Evolutionary conservation across 1,140 invertebrate genomes (phyloP).

Genomic region (Eriosoma lanigerum): DNA sequence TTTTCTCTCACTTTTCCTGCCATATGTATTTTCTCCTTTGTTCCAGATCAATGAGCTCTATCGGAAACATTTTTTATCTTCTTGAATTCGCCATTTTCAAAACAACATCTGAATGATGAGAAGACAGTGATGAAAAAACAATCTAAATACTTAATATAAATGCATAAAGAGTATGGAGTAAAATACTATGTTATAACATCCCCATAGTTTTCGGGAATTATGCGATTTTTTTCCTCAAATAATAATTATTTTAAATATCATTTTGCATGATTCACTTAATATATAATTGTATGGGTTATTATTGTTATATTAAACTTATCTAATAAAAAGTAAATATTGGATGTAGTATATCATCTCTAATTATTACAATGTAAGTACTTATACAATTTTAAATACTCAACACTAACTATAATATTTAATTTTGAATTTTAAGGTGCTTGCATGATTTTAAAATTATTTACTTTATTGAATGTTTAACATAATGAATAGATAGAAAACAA

Average conservation of each 20-base stretch:
- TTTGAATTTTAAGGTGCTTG: too few species aligned
- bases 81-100: neutral
- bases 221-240: neutral
- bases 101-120: neutral
- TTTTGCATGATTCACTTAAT: too few species aligned
- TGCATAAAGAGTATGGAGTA: neutral
- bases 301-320: too few species aligned
- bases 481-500: neutral
- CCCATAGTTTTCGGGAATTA: too few species aligned
- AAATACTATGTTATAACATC: neutral
- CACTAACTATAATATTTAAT: too few species aligned
- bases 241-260: neutral
- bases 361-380: too few species aligned
- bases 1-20: neutral
- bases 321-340: too few species aligned
- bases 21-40: neutral
- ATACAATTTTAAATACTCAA: too few species aligned
- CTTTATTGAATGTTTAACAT: too few species aligned
- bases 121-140: neutral
- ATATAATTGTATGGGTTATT: too few species aligned
- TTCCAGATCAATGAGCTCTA: slow-evolving; percentile 37
- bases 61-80: slow-evolving; percentile 6
- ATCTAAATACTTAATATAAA: neutral
- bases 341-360: too few species aligned
- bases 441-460: too few species aligned